These are phyloP conservation scores for Saccostrea glomerata DNA, from an alignment of 1,140 invertebrate species.

Conservation along the genomic window DNA sequence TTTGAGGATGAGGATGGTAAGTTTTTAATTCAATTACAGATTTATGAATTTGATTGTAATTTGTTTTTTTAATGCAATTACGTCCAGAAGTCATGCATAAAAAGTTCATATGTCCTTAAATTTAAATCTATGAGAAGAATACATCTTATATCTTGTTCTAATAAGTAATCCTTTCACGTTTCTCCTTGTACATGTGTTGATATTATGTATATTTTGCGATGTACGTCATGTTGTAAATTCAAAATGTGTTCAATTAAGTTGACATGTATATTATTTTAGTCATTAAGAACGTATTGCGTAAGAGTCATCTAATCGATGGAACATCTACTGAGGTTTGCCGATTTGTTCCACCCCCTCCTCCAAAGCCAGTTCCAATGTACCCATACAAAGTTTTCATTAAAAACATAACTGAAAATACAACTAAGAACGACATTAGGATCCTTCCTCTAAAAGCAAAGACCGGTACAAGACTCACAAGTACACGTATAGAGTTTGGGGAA, in stretches of 20 bases:
- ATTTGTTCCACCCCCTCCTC: slow-evolving; percentile 48
- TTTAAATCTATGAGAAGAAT: too few relatives aligned
- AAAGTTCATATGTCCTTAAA: too few relatives aligned
- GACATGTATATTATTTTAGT: slow-evolving; percentile 24
- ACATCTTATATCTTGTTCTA: too few relatives aligned
- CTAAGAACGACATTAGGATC: slow-evolving; percentile 45
- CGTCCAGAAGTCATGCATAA: too few relatives aligned
- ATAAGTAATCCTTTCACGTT: too few relatives aligned
- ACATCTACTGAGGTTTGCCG: slow-evolving; percentile 19
- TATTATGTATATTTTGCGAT: too few relatives aligned
- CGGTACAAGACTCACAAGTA: not conserved
- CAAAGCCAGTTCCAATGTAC: slow-evolving; percentile 49
- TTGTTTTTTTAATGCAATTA: too few relatives aligned
- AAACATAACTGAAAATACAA: slow-evolving; percentile 19
- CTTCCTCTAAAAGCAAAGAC: slow-evolving; percentile 44
- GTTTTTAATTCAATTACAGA: too few relatives aligned
- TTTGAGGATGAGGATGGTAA: slow-evolving; percentile 58
- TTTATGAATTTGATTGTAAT: too few relatives aligned
- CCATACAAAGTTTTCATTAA: slow-evolving; percentile 46
- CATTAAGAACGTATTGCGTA: slow-evolving; percentile 32
- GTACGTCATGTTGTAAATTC: too few relatives aligned
- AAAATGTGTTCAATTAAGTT: too few relatives aligned
- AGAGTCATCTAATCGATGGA: slow-evolving; percentile 39
- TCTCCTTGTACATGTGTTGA: too few relatives aligned
- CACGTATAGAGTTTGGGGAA: slow-evolving; percentile 24